Base-by-base conservation (phyloP, 2,797 vertebrate genomes). In the Thamnophis elegans region DNA sequence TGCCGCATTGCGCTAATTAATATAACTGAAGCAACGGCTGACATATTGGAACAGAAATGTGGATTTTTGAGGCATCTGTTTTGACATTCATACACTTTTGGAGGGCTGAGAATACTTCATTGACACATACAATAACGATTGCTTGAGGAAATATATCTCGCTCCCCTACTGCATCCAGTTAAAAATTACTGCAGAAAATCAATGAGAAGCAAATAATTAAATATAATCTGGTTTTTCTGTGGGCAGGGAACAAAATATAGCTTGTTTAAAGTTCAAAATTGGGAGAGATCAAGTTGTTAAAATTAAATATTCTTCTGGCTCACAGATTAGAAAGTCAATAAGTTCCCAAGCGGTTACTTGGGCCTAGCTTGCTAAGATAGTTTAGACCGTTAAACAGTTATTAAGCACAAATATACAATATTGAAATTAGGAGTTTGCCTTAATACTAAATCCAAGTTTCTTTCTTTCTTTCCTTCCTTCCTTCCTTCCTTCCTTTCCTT, bases 371-470 rank as follows among this genome's bases (percentile, higher is more conserved):
- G 12, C 25, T 22, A 3, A 18, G 36, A 54, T 1, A 54, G 28
- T 56, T 25, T 85, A 8, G 73, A 36, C 14, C 1, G 26, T 51
- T 28, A 60, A 92, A 59, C 2, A 89, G 0, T 93, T 95, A 7
- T 42, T 1, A 1, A 92, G 65, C 86, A 92, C 91, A 89, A 53
- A 62, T 20, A 96, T 56, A 91, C 85, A 82, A 5, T 91, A 87
- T 96, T 97, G 93, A 89, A 91, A 95, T 94, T 91, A 47, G 91
- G 93, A 94, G 91, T 94, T 87, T 58, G 87, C 89, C 62, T 90
- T 94, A 11, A 55, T 56, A 1, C 42, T 0, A 87, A 93, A 53
- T 65, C 60, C 8, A 25, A 92, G n/a, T 51, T 13, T 92, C 90
- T 56, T 92, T 92, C 56, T 18, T 58, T 13, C 59, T 65, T 86